Conservation (phyloP, 2,113 vertebrate species). For the Phaetusa simplex region DNA sequence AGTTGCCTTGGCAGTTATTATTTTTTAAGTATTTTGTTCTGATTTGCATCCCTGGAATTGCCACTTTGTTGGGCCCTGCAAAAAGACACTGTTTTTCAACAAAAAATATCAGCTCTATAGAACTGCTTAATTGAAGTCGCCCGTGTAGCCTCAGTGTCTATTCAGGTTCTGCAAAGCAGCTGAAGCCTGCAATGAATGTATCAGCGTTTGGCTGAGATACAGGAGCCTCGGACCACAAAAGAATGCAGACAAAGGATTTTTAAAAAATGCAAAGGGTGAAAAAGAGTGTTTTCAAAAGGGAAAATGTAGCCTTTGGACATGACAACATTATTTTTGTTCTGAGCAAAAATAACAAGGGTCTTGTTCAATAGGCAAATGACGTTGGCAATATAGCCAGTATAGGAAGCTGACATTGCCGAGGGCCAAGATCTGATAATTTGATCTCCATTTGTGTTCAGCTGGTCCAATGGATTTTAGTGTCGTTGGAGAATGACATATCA, state of each 20-base stretch:
- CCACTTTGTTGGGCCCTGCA: constrained; percentile 22
- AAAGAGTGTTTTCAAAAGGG: constrained; percentile 19
- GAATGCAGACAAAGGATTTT: constrained; percentile 39
- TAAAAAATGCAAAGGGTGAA: constrained; percentile 21
- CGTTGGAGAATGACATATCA: not conserved
- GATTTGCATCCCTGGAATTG: constrained; percentile 19
- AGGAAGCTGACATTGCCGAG: constrained; percentile 1
- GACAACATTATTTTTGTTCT: constrained; percentile 50
- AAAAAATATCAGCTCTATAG: constrained; percentile 24
- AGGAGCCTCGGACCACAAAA: constrained; percentile 41
- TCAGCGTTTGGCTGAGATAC: constrained; percentile 43
- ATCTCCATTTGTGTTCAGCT: constrained; percentile 45
- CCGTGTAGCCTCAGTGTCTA: constrained; percentile 12
- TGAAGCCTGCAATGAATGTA: constrained; percentile 55
- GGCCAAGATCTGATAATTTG: constrained; percentile 28
- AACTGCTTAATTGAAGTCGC: constrained; percentile 27
- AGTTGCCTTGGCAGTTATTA: not conserved
- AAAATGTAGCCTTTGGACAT: constrained; percentile 39
- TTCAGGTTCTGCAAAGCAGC: constrained; percentile 57
- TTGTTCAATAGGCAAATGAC: not conserved
- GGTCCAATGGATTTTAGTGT: not conserved
- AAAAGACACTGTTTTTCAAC: constrained; percentile 52
- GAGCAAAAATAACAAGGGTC: constrained; percentile 15
- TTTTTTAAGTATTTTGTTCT: constrained; percentile 34
- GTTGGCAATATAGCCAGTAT: not conserved